Base-by-base conservation (phyloP, 2,888 invertebrate species). In the Agonopterix alstromeriana region DNA sequence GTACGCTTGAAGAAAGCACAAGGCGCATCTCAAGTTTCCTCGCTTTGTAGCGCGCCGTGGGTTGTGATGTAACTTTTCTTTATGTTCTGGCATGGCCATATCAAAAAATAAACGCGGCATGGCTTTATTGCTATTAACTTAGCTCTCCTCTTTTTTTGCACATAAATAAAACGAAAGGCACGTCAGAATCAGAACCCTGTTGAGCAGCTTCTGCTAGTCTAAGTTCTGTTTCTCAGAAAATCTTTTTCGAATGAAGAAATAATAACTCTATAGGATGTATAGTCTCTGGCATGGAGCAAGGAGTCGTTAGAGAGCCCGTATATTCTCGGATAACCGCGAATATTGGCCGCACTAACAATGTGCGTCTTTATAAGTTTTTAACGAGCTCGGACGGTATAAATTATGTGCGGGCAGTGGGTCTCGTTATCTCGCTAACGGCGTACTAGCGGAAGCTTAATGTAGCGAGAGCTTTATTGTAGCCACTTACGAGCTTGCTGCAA, bases 331-430 rank as follows among this genome's bases (percentile, higher is more conserved):
- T 73, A 77, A 64, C 80, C 77, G 77, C 81, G 86, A 86, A 86
- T 86, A 87, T 87, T 88, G 87, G 84, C 83, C 78, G 71, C 77
- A 73, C 85, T 86, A 88, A 88, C 87, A 88, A 87, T 86, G 87
- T 86, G 85, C 86, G 85, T 88, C 87, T 88, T 88, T 88, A 86
- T 87, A 88, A 88, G 86, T 88, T 88, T 88, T 87, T 88, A 88
- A 88, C 87, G 88, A 87, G 87, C 85, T 83, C 79, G 78, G 82
- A 78, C 87, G 85, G 85, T 83, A 86, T 86, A 88, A 88, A 86
- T 86, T 87, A 87, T 85, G 86, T 84, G 80, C 77, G 79, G 76
- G 77, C 81, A 82, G 73, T 77, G 82, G 86, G 81, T 83, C 86
- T 87, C 86, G 87, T 87, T 88, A 88, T 85, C 87, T 86, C 79